Percentiles rank a stretch among this genome's conserved stretches.
These are phyloP conservation scores for Thomomys bottae DNA, from an alignment of 2,113 vertebrate species.

Conservation along the genomic window DNA sequence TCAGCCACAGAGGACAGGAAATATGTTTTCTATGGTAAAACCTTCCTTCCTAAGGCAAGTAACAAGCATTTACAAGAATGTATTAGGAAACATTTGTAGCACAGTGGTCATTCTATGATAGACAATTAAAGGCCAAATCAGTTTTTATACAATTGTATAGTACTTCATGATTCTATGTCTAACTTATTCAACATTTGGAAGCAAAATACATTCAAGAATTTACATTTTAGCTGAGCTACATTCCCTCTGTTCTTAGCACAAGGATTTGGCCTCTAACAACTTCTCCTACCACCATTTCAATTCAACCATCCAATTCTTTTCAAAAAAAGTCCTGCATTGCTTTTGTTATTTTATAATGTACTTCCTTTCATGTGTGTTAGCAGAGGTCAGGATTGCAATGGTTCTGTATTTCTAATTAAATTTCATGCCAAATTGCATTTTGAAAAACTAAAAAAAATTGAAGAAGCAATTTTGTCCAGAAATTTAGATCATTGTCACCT, in stretches of 20 bases:
- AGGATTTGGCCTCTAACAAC: slow-evolving; percentile 90
- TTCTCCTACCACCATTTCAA: slow-evolving; percentile 93
- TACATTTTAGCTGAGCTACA: slow-evolving; percentile 91
- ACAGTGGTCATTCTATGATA: slow-evolving; percentile 82
- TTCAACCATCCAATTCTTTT: slow-evolving; percentile 91
- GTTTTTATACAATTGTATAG: not conserved
- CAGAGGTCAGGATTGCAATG: slow-evolving; percentile 91
- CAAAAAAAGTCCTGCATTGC: slow-evolving; percentile 92
- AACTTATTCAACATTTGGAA: slow-evolving; percentile 90
- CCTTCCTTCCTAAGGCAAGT: slow-evolving; percentile 87
- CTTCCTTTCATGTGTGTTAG: slow-evolving; percentile 84
- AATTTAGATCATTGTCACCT: slow-evolving; percentile 91
- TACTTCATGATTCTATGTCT: slow-evolving; percentile 78
- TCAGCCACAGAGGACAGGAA: slow-evolving; percentile 92
- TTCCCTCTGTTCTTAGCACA: slow-evolving; percentile 91
- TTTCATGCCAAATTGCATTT: slow-evolving; percentile 92
- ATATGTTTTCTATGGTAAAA: slow-evolving; percentile 91
- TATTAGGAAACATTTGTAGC: slow-evolving; percentile 82
- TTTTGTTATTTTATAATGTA: slow-evolving; percentile 91
- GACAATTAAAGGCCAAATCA: slow-evolving; percentile 83
- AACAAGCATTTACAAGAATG: slow-evolving; percentile 81
- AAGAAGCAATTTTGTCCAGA: slow-evolving; percentile 92
- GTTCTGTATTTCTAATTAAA: slow-evolving; percentile 92
- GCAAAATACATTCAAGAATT: slow-evolving; percentile 89
- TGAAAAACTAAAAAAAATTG: slow-evolving; percentile 90